Evolutionary conservation across 2,888 invertebrate species (phyloP).

Genomic region (Morpho helenor): DNA sequence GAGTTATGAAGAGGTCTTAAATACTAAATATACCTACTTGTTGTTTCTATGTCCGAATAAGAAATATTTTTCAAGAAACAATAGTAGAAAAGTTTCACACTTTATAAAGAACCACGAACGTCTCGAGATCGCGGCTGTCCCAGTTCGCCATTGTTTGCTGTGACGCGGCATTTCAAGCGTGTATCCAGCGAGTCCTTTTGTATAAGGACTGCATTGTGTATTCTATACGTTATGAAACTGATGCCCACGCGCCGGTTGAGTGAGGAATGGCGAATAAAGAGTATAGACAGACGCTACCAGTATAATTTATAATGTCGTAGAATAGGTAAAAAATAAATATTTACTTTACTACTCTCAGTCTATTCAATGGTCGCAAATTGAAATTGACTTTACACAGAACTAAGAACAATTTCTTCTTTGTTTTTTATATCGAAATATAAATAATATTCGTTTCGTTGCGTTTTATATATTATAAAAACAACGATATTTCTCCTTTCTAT

Average conservation of each 20-base stretch:
- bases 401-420: no score
- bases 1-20: no score
- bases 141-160: slow-evolving; percentile 26
- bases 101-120: slow-evolving; percentile 21
- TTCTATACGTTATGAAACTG: slow-evolving; percentile 25
- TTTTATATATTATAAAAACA: no score
- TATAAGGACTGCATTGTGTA: slow-evolving; percentile 25
- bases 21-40: background rate
- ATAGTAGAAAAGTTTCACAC: slow-evolving; percentile 17
- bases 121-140: slow-evolving; percentile 25
- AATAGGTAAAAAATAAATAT: no score
- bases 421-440: no score
- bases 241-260: slow-evolving; percentile 22
- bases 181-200: slow-evolving; percentile 28
- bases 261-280: slow-evolving; percentile 18
- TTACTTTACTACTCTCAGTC: no score
- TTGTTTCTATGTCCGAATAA: background rate
- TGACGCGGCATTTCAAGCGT: slow-evolving; percentile 28
- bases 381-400: no score
- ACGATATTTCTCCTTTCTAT: no score
- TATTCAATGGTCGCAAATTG: no score
- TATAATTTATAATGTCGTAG: no score
- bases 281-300: no score
- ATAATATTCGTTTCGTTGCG: no score
- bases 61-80: slow-evolving; percentile 1